Percentiles rank a stretch among this genome's conserved stretches.
Conservation (phyloP, 23 tunicate genomes). For the Halocynthia roretzi region DNA sequence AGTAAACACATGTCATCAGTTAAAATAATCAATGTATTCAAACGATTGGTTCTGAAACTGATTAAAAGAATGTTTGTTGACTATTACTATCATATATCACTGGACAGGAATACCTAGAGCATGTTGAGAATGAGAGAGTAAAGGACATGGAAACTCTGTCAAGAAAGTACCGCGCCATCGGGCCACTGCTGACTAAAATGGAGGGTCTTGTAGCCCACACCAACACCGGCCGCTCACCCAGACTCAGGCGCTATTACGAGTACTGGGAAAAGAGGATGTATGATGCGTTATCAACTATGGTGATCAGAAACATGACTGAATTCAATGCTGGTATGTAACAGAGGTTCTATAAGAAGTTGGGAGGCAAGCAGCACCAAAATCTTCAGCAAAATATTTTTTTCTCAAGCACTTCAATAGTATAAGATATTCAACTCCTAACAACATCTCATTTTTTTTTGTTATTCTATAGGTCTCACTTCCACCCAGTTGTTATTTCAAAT, state of each 20-base stretch:
- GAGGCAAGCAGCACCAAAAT: too few species aligned
- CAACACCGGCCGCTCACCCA: conserved; percentile 84
- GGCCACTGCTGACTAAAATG: conserved; percentile 93
- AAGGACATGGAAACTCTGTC: conserved; percentile 67
- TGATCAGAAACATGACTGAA: conserved; percentile 58
- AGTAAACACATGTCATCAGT: not conserved
- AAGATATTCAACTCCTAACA: too few species aligned
- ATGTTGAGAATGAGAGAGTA: conserved; percentile 55
- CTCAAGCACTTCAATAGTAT: too few species aligned
- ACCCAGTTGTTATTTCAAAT: conserved; percentile 75
- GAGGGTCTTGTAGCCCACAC: conserved; percentile 95
- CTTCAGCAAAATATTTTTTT: too few species aligned
- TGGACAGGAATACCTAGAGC: conserved; percentile 78
- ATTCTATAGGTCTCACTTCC: conserved; percentile 54
- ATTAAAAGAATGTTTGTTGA: too few species aligned
- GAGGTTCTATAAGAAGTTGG: too few species aligned
- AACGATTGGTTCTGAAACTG: too few species aligned
- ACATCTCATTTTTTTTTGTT: too few species aligned
- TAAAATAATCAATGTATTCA: too few species aligned
- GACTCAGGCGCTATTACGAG: conserved; percentile 77
- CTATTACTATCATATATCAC: too few species aligned
- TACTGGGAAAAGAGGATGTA: conserved; percentile 81
- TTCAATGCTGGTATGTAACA: conserved; percentile 55
- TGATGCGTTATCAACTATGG: conserved; percentile 60
- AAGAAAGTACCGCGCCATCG: conserved; percentile 92